Evolutionary conservation across 2,888 invertebrate genomes (phyloP), one percentile per base, ranked within the genome.

Genomic region (Ochropleura leucogaster): DNA sequence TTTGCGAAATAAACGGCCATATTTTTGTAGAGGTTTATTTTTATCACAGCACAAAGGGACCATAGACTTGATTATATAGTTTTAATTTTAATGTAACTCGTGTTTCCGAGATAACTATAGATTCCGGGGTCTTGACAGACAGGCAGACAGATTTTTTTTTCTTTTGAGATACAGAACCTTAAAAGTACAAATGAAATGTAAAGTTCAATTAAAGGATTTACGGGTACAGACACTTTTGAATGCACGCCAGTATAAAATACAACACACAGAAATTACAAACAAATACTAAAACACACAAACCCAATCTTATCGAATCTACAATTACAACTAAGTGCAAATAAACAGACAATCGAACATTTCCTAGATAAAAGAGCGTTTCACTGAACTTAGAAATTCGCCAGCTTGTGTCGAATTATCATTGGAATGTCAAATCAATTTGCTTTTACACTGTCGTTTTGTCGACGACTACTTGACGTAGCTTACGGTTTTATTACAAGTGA

Each of bases 371-470:
- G 80, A 87, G 81, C 81, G 83, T 90, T 89, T 90, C 89, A 86
- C 83, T 67, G 78, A 83, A 87, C 85, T 87, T 87, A 91, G 87
- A 92, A 91, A 92, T 92, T 92, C 89, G 65, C 89, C 68, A 86
- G 87, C 44, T 90, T 91, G 89, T 89, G 90, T 91, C 81, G 87
- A 92, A 94, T 95, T 94, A 95, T 94, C 93, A 94, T 95, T 92
- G 93, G 92, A 94, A 95, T 95, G 91, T 90, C 91, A 93, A 94
- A 94, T 94, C 94, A 93, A 94, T 94, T 94, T 92, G 89, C 91
- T 91, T 92, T 93, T 94, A 91, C 93, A 90, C 89, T 90, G 90
- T 89, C 91, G 91, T 94, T 94, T 92, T 89, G 89, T 89, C 85
- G 80, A 87, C 83, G 87, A 90, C 89, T 88, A 88, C 72, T 88